A percentile compares a stretch with the other conserved stretches of the same genome.
Evolutionary conservation across 2,797 vertebrate genomes (phyloP).

Genomic region (Acanthurus leucopareius): DNA sequence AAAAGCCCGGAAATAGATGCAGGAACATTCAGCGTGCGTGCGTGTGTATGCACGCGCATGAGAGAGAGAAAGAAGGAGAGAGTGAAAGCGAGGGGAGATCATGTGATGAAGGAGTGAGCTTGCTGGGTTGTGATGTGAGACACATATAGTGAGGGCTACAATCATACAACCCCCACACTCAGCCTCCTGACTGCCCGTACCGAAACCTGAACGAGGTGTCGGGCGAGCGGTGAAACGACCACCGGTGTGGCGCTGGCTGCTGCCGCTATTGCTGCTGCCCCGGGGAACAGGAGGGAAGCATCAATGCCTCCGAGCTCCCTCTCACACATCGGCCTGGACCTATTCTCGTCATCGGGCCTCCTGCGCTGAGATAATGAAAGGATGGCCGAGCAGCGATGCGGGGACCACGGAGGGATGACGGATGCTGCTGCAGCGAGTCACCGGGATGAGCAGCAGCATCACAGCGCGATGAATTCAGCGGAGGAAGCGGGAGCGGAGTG

Average conservation of each 20-base stretch:
- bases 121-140: conserved; percentile 30
- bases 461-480: conserved; percentile 64
- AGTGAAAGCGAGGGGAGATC: conserved; percentile 42
- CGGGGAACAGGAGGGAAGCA: conserved; percentile 20
- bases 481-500: conserved; percentile 77
- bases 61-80: background rate
- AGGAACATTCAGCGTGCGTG: background rate
- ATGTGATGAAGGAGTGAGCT: conserved; percentile 67
- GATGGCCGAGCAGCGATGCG: conserved; percentile 81
- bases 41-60: background rate
- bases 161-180: conserved; percentile 6
- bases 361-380: conserved; percentile 82
- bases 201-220: conserved; percentile 31
- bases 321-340: conserved; percentile 41
- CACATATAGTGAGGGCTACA: conserved; percentile 6
- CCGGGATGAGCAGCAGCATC: conserved; percentile 63
- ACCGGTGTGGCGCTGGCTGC: background rate
- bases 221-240: conserved; percentile 8
- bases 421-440: conserved; percentile 66
- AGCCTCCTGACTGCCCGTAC: conserved; percentile 63
- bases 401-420: conserved; percentile 76
- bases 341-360: conserved; percentile 62
- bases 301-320: conserved; percentile 66
- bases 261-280: conserved; percentile 7
- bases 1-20: background rate